Conservation (phyloP, 2,888 invertebrate genomes). For the Drosophila pseudotalamancana region DNA sequence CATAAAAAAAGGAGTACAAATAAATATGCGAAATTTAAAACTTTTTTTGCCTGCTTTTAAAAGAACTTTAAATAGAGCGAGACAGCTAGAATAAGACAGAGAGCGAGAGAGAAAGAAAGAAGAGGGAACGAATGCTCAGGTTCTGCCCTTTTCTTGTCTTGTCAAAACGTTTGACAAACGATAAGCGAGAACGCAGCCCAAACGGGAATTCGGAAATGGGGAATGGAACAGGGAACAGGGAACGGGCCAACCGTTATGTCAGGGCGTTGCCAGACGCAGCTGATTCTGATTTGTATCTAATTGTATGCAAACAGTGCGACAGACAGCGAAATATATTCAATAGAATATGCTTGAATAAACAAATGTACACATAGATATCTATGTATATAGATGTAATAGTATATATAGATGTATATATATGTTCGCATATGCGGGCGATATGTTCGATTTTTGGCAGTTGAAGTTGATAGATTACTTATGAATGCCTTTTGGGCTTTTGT, state of each 20-base stretch:
- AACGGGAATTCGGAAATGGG: conserved; percentile 6
- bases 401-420: conserved; percentile 9
- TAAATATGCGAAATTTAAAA: conserved; percentile 64
- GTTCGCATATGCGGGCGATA: conserved; percentile 71
- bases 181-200: conserved; percentile 47
- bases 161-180: conserved; percentile 74
- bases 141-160: conserved; percentile 75
- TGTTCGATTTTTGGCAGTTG: conserved; percentile 69
- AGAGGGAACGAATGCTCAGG: conserved; percentile 40
- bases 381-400: neutral
- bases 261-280: conserved; percentile 61
- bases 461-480: conserved; percentile 75
- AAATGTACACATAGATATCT: neutral
- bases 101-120: conserved; percentile 1
- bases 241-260: conserved; percentile 12
- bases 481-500: conserved; percentile 51
- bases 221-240: conserved; percentile 14
- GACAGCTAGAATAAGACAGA: neutral
- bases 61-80: conserved; percentile 46
- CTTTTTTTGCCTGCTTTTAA: conserved; percentile 45
- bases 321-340: conserved; percentile 30
- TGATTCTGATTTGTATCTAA: conserved; percentile 79
- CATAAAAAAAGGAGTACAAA: conserved; percentile 25
- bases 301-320: conserved; percentile 73
- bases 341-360: conserved; percentile 32